A percentile compares a stretch with the other conserved stretches of the same genome.
Evolutionary conservation across 2,113 vertebrate genomes (phyloP).

Genomic region (Sminthopsis crassicaudata): DNA sequence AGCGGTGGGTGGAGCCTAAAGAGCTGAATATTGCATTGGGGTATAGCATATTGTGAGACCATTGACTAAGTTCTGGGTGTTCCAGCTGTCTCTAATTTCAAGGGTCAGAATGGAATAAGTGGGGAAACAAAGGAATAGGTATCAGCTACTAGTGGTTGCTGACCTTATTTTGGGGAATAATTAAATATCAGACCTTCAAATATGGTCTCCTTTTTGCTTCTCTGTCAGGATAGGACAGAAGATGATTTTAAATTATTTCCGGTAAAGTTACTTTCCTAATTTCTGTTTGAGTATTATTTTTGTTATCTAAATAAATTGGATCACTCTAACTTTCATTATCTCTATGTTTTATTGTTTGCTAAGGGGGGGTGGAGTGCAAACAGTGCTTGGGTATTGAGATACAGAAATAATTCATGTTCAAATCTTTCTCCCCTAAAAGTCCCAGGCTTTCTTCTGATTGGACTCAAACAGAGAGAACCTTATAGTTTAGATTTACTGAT

Average conservation of each 20-base stretch:
- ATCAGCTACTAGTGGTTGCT: not conserved
- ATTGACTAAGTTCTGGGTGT: too few relatives aligned
- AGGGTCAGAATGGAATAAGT: not conserved
- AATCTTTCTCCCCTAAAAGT: not conserved
- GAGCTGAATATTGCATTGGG: not conserved
- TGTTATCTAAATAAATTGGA: not conserved
- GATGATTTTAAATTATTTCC: not conserved
- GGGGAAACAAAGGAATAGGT: not conserved
- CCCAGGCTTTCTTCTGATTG: not conserved
- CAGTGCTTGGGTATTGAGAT: not conserved
- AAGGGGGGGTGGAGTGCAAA: not conserved
- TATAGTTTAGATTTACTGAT: not conserved
- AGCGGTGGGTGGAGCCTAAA: not conserved
- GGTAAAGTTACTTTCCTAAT: not conserved
- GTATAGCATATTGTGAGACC: not conserved
- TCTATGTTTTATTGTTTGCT: not conserved
- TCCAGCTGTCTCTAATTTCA: not conserved
- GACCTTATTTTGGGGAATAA: not conserved
- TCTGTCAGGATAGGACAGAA: not conserved
- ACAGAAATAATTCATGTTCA: not conserved
- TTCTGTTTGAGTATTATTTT: not conserved
- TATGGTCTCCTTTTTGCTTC: not conserved
- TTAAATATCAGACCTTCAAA: not conserved
- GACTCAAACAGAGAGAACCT: not conserved
- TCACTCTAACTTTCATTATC: not conserved